Evolutionary conservation across 92 coral and sea anemone species (phyloP), one percentile per base, ranked within the genome.

Genomic region (Heteractis magnifica): DNA sequence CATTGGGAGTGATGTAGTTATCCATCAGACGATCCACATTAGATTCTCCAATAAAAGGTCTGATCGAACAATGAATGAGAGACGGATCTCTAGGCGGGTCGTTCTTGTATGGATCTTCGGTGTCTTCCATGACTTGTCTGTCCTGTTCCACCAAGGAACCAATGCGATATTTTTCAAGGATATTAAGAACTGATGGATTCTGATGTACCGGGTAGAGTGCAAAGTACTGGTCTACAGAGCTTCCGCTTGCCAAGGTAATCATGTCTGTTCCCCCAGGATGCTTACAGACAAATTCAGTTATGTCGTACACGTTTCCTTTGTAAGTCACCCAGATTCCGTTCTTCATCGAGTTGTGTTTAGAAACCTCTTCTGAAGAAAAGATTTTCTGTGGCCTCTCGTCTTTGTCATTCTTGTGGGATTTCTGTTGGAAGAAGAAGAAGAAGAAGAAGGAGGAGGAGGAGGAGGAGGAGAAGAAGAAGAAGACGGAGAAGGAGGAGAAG

Each of bases 231-330:
- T 92, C 95, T 51, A 92, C 48, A 5, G 88, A 76, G 13, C 90
- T 90, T 12, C 95, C 95, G 41, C 88, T 90, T 13, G 94, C 90
- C 78, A 91, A 51, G 81, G 78, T 82, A 50, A 91, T 91, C 92
- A 82, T 88, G 8, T 84, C 73, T 8, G 49, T n/a, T 9, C 94
- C 94, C 71, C 94, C 94, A 0, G 94, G 94, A 76, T 91, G 94
- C 12, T 56, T 75, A 6, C 65, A 76, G 2, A 91, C 82, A 58
- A 82, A 91, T 64, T 91, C 94, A 56, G 94, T 91, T 68, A 91
- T 85, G 87, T 91, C 92, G 23, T 91, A 91, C 13, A 91, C 94
- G 4, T 56, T 77, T 23, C 88, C 92, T 18, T 88, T 77, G 85
- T 79, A 91, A 0, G 94, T 83, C 68, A 91, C 90, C 94, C 94